Percentiles rank a stretch among this genome's conserved stretches.
Conservation (phyloP, 2,113 vertebrate species). For the Xiphophorus couchianus region DNA sequence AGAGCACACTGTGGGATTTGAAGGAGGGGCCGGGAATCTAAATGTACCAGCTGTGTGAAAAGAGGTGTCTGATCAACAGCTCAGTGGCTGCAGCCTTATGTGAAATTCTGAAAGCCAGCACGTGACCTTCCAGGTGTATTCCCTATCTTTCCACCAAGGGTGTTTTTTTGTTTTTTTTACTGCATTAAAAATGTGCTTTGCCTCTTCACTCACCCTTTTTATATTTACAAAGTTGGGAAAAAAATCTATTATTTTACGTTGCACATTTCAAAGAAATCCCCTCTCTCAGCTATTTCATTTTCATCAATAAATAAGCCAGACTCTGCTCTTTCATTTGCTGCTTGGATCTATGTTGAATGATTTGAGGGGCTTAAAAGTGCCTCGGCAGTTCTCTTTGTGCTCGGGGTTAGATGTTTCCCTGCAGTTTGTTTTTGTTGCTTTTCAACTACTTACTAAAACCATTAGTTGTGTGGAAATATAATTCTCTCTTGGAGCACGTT, state of each 20-base stretch:
- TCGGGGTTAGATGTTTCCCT: conserved; percentile 73
- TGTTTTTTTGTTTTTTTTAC: conserved; percentile 17
- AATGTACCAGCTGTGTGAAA: conserved; percentile 74
- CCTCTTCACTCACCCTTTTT: conserved; percentile 41
- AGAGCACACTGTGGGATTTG: conserved; percentile 78
- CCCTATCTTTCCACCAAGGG: conserved; percentile 35
- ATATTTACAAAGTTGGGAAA: conserved; percentile 54
- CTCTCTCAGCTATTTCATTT: conserved; percentile 73
- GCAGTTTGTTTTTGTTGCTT: conserved; percentile 73
- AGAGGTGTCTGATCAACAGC: conserved; percentile 71
- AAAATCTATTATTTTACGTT: conserved; percentile 71
- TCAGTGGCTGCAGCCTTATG: conserved; percentile 60
- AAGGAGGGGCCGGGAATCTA: conserved; percentile 76
- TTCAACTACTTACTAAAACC: conserved; percentile 66
- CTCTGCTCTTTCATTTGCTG: conserved; percentile 61
- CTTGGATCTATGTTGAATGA: conserved; percentile 73
- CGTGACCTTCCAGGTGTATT: conserved; percentile 71
- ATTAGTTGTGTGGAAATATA: conserved; percentile 56
- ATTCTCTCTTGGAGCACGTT: conserved; percentile 59
- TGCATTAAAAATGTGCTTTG: conserved; percentile 36
- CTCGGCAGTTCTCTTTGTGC: conserved; percentile 73
- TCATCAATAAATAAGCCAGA: conserved; percentile 79
- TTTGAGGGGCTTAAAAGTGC: conserved; percentile 69
- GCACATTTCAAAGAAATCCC: conserved; percentile 72
- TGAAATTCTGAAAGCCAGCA: conserved; percentile 55